Conservation (phyloP, 2,888 invertebrate genomes). For the Drosophila lacicola region DNA sequence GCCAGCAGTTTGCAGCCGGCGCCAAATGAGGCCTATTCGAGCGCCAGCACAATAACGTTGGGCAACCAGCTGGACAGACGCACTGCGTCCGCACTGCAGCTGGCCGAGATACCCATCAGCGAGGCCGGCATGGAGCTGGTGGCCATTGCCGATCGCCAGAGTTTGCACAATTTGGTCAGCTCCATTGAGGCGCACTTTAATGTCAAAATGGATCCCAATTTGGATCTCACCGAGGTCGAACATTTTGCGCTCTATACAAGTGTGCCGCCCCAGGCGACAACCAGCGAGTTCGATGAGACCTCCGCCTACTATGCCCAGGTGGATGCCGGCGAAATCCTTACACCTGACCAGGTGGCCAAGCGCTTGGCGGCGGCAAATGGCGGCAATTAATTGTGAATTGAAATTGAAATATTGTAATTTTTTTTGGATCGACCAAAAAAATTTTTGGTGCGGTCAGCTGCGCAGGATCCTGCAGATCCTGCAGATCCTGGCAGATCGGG, state of each 20-base stretch:
- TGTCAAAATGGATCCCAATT: conserved; percentile 85
- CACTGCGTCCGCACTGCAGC: conserved; percentile 85
- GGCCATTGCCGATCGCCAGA: conserved; percentile 86
- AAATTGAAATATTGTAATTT: background rate
- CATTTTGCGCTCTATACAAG: conserved; percentile 95
- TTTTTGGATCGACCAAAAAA: too few species aligned
- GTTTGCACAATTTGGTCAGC: conserved; percentile 83
- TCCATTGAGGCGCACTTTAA: conserved; percentile 84
- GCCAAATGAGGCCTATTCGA: conserved; percentile 84
- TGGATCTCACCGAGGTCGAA: conserved; percentile 94
- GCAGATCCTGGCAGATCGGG: conserved; percentile 28
- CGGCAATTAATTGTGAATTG: conserved; percentile 38
- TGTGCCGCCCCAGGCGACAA: conserved; percentile 93
- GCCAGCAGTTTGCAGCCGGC: conserved; percentile 85
- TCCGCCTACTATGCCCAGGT: conserved; percentile 94
- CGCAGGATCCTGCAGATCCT: conserved; percentile 4
- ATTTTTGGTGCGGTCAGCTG: background rate
- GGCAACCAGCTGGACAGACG: conserved; percentile 84
- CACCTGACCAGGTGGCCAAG: conserved; percentile 84
- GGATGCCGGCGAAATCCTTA: conserved; percentile 90
- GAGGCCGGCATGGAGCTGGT: conserved; percentile 87
- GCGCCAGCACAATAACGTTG: conserved; percentile 84
- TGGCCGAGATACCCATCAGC: conserved; percentile 84
- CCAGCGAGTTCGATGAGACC: conserved; percentile 94
- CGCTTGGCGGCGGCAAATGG: conserved; percentile 82